Evolutionary conservation across 2,888 invertebrate species (phyloP).

Genomic region (Drosophila parthenogenetica): DNA sequence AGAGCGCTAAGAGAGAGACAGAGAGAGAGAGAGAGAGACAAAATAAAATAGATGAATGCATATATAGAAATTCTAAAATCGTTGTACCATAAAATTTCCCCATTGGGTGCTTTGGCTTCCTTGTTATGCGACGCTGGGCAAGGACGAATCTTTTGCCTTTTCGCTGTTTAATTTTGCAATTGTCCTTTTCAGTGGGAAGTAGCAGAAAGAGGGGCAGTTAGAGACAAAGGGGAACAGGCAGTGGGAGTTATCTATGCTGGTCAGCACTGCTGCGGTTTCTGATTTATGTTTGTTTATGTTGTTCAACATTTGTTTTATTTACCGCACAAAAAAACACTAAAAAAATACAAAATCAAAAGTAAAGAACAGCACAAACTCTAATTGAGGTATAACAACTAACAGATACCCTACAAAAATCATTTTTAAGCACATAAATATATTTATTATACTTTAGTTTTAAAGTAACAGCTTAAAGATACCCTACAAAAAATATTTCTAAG

Average conservation of each 20-base stretch:
- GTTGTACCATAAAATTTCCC: conserved; percentile 83
- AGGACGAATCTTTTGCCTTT: conserved; percentile 68
- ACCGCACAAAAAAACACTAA: conserved; percentile 42
- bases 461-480: neutral
- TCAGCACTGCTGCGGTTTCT: conserved; percentile 69
- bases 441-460: too few species aligned
- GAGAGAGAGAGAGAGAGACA: neutral
- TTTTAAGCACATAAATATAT: too few species aligned
- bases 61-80: conserved; percentile 73
- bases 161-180: conserved; percentile 79
- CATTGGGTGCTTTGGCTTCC: conserved; percentile 71
- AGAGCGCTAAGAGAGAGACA: neutral
- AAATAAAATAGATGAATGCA: conserved; percentile 47
- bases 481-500: too few species aligned
- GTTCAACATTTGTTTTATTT: conserved; percentile 73
- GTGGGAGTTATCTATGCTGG: conserved; percentile 67
- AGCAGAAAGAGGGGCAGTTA: neutral
- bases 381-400: too few species aligned
- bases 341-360: conserved; percentile 11
- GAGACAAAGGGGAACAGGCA: neutral
- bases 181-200: conserved; percentile 66
- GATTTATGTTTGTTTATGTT: conserved; percentile 75
- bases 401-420: neutral
- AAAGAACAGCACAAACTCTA: conserved; percentile 10
- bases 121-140: conserved; percentile 44